These are phyloP conservation scores for Saccopteryx bilineata DNA, from an alignment of 2,113 vertebrate species.

Conservation along the genomic window DNA sequence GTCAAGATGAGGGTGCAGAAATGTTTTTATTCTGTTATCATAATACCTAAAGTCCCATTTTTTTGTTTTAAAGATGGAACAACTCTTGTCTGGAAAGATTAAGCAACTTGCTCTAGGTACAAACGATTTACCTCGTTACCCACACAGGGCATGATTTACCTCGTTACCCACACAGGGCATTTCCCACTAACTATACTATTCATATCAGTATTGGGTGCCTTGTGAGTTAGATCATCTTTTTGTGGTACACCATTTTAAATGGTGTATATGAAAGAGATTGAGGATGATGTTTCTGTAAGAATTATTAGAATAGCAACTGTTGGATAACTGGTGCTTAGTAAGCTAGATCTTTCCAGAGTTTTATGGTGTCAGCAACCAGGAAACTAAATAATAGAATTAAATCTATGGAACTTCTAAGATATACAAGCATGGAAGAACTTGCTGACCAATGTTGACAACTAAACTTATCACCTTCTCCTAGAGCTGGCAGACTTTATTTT, in stretches of 20 bases:
- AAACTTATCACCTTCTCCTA: not conserved
- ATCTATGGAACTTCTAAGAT: not conserved
- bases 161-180: not conserved
- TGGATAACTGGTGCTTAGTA: not conserved
- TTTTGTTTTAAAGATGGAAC: constrained; percentile 20
- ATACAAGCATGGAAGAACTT: not conserved
- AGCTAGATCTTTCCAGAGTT: constrained; percentile 25
- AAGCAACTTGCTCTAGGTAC: not conserved
- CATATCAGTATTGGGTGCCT: not conserved
- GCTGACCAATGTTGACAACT: not conserved
- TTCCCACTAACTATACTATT: not conserved
- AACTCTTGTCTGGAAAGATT: not conserved
- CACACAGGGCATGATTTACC: not conserved
- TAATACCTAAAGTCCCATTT: not conserved
- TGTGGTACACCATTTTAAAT: not conserved
- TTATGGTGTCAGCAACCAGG: not conserved
- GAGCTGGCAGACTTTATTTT: not conserved
- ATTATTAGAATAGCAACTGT: not conserved
- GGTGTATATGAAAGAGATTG: not conserved
- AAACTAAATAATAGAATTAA: not conserved
- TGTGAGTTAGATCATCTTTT: not conserved
- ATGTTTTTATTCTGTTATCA: not conserved
- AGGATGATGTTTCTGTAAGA: not conserved
- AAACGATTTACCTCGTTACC: not conserved
- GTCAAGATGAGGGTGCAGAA: not conserved